Base-by-base conservation (phyloP, 2,797 vertebrate species). In the Eurystomus glaucurus region DNA sequence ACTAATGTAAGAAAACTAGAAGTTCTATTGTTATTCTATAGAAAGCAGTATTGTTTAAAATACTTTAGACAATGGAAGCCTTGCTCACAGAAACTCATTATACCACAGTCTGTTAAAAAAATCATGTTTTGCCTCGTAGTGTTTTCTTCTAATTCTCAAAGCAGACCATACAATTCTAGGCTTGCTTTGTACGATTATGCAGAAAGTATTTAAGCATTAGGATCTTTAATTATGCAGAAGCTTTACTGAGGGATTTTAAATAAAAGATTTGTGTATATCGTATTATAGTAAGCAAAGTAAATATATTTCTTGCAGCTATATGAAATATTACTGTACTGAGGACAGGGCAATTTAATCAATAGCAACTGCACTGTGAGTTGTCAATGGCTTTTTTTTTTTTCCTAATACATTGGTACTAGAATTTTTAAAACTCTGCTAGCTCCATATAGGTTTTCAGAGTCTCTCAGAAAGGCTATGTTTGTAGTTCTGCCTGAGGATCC, bases 241-340 rank as follows among this genome's bases (percentile, higher is more conserved):
- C 41, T 94, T 97, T 92, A 80, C 64, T 71, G 74, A 90, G 31
- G 65, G 88, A 76, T 95, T 96, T 97, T 92, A 65, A 97, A 91
- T 60, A 96, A 93, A 96, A 96, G 11, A 69, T 82, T 35, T 90
- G 69, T 92, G 75, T 29, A 74, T 50, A 79, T 90, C 52, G 16
- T 91, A 64, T 65, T 89, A 54, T 69, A 92, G 65, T 60, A 28
- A 23, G 25, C 61, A 94, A 72, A 60, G 43, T 61, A 71, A 66
- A 88, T 82, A 86, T 69, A 91, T 94, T 90, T 95, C 29, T 81
- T 90, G 69, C 61, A 80, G n/a, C 78, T 62, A 45, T 41, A 74
- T 92, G 54, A 55, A 93, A 80, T 65, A 92, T 33, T 39, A 31
- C 50, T 48, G 31, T 90, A 70, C 54, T 39, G 43, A 87, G 26